These are phyloP conservation scores for Hippocampus abdominalis DNA, from an alignment of 2,113 vertebrate species.

Conservation along the genomic window DNA sequence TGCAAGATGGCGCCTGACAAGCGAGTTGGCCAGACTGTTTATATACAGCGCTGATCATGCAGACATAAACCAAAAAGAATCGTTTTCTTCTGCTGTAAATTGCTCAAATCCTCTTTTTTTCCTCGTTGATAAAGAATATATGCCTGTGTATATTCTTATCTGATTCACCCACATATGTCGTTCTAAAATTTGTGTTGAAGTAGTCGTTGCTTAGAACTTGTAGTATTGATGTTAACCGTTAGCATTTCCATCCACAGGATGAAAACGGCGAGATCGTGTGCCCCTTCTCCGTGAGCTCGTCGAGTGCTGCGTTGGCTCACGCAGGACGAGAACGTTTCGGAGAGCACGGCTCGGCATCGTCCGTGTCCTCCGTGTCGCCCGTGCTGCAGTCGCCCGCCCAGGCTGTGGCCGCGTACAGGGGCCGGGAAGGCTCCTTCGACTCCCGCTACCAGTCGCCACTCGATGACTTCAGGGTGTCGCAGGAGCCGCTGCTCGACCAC, in stretches of 20 bases:
- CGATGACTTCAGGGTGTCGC: constrained; percentile 87
- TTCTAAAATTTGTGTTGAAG: too few species aligned
- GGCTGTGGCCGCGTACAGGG: constrained; percentile 70
- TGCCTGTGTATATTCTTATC: too few species aligned
- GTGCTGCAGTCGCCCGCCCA: constrained; percentile 73
- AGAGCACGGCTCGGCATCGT: constrained; percentile 68
- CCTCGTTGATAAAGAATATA: too few species aligned
- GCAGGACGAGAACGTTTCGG: constrained; percentile 77
- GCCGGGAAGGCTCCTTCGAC: constrained; percentile 86
- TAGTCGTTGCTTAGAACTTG: not conserved
- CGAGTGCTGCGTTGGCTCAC: constrained; percentile 53
- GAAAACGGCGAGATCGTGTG: constrained; percentile 84
- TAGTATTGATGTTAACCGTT: not conserved
- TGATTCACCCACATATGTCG: too few species aligned
- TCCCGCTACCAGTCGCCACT: constrained; percentile 88
- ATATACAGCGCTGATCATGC: too few species aligned
- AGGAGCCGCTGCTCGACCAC: constrained; percentile 86
- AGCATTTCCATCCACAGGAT: constrained; percentile 59
- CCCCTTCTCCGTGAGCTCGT: constrained; percentile 63
- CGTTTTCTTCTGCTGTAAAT: too few species aligned
- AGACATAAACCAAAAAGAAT: too few species aligned
- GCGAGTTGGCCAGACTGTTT: too few species aligned
- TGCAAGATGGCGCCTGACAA: too few species aligned
- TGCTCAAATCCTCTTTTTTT: too few species aligned
- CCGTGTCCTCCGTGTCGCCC: constrained; percentile 63